Percentiles rank a stretch among this genome's conserved stretches.
Conservation (phyloP, 2,113 vertebrate species). For the Gorilla gorilla region DNA sequence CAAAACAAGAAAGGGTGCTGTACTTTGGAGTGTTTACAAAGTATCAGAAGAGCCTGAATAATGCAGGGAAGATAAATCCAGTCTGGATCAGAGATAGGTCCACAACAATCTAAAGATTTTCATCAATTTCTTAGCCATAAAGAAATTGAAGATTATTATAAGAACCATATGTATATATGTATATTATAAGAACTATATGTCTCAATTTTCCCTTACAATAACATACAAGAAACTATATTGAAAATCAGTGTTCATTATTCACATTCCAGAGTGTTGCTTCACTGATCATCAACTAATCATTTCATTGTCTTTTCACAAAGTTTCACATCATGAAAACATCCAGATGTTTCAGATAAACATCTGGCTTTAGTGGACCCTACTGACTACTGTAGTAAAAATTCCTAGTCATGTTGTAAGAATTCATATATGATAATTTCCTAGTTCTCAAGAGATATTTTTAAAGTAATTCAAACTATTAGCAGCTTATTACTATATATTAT, state of each 20-base stretch:
- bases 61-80: neutral
- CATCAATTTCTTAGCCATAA: neutral
- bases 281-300: neutral
- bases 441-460: neutral
- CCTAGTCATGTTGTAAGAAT: neutral
- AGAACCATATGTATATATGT: neutral
- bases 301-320: constrained; percentile 24
- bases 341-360: neutral
- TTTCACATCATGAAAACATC: neutral
- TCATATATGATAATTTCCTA: neutral
- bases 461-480: neutral
- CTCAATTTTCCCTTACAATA: neutral
- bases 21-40: neutral
- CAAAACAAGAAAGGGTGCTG: neutral
- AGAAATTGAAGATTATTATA: neutral
- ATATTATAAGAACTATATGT: neutral
- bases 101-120: neutral
- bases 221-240: neutral
- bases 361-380: neutral
- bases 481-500: neutral
- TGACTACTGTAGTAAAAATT: neutral
- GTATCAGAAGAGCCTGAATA: neutral
- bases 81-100: neutral
- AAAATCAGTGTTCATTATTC: neutral
- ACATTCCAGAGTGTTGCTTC: neutral